Evolutionary conservation across 2,797 vertebrate species (phyloP).

Genomic region (Sphaeramia orbicularis): DNA sequence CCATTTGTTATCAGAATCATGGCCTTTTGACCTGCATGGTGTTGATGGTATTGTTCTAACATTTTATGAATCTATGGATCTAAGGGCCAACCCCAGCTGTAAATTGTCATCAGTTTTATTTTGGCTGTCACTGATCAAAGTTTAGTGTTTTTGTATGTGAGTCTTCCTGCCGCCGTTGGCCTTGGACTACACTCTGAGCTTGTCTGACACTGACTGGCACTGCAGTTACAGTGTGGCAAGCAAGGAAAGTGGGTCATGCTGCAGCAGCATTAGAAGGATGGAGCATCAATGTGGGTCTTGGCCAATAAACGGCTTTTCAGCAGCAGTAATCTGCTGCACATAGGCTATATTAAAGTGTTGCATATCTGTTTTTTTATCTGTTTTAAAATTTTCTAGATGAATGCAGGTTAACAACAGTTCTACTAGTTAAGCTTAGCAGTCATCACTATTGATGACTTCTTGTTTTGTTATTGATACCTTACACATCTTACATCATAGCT

Average conservation of each 20-base stretch:
- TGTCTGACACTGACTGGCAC: constrained; percentile 57
- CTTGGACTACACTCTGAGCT: constrained; percentile 50
- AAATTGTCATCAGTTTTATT: constrained; percentile 39
- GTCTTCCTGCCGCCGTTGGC: constrained; percentile 52
- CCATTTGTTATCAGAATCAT: not conserved
- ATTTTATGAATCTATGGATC: constrained; percentile 17
- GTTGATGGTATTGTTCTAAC: constrained; percentile 22
- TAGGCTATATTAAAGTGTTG: constrained; percentile 49
- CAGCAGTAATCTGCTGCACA: constrained; percentile 63
- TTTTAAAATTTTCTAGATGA: constrained; percentile 14
- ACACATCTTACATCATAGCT: not conserved
- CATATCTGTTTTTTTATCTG: constrained; percentile 22
- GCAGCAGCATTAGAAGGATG: constrained; percentile 74
- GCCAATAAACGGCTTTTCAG: constrained; percentile 74
- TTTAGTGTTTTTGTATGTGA: constrained; percentile 37
- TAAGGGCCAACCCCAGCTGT: constrained; percentile 14
- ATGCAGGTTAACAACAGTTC: constrained; percentile 3
- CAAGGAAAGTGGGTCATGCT: constrained; percentile 83
- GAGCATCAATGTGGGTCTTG: constrained; percentile 72
- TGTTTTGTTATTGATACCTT: constrained; percentile 2
- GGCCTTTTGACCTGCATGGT: constrained; percentile 13
- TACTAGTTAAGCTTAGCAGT: constrained; percentile 6
- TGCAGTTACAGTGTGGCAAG: constrained; percentile 61
- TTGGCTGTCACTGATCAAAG: constrained; percentile 45
- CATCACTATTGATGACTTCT: not conserved